phyloP scores from a whole-genome alignment of 2,888 invertebrate species.

The Rhimphoctona megacephalus region DNA sequence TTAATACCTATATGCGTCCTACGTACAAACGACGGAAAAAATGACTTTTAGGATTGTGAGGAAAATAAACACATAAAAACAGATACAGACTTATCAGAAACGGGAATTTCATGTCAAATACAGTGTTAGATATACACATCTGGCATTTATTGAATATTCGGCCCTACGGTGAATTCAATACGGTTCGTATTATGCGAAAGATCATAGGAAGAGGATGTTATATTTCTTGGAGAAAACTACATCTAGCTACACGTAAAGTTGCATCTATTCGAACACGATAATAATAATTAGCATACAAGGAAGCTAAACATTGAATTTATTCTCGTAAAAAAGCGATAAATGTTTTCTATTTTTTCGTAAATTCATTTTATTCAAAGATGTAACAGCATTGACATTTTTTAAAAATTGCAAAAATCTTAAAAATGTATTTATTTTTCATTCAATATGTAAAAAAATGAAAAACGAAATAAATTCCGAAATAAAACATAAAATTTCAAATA shows the following conservation, averaged over 20 bases:
- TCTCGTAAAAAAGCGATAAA: conserved; percentile 2
- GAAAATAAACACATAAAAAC: neutral
- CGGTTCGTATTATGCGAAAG: conserved; percentile 39
- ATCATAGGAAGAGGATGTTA: neutral
- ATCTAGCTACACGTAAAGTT: conserved; percentile 20
- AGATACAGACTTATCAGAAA: conserved; percentile 6
- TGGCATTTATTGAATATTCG: neutral
- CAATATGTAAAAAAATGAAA: no score
- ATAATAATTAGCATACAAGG: conserved; percentile 18
- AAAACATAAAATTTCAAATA: no score
- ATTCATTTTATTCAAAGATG: neutral
- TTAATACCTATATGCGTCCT: neutral
- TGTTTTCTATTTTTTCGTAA: conserved; percentile 21
- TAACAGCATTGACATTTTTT: neutral
- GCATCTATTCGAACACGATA: neutral
- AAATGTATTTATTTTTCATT: neutral
- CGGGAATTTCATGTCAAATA: neutral
- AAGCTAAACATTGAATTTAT: conserved; percentile 34
- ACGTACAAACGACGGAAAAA: conserved; percentile 2
- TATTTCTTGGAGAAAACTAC: conserved; percentile 38
- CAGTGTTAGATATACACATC: neutral
- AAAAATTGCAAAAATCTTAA: neutral
- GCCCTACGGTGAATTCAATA: conserved; percentile 63
- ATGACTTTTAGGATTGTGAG: neutral
- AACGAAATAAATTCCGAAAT: no score